These are phyloP conservation scores for Planococcus citri DNA, from an alignment of 1,140 invertebrate species.

Conservation along the genomic window DNA sequence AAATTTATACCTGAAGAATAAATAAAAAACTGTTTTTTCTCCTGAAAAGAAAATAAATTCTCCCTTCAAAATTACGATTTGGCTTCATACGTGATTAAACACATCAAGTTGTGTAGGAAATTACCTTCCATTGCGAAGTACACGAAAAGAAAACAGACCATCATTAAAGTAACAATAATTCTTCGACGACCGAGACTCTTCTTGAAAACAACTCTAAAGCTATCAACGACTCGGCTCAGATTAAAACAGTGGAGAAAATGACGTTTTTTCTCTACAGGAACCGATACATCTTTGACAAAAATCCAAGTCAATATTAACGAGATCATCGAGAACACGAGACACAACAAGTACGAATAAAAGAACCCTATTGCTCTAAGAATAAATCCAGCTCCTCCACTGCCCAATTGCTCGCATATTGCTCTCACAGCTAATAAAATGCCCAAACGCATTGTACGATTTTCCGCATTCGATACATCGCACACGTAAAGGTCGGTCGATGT, in stretches of 20 bases:
- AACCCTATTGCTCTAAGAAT: not conserved
- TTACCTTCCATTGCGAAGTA: not conserved
- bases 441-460: not conserved
- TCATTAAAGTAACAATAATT: not conserved
- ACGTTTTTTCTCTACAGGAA: not conserved
- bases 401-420: not conserved
- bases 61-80: not conserved
- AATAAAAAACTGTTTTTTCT: constrained; percentile 27
- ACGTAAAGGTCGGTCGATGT: no score
- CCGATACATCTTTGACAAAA: not conserved
- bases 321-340: not conserved
- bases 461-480: not conserved
- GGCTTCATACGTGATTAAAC: no score
- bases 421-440: not conserved
- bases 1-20: constrained; percentile 28
- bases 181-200: not conserved
- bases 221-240: not conserved
- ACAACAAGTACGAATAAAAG: not conserved
- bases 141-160: not conserved
- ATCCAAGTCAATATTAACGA: not conserved
- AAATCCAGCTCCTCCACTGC: not conserved
- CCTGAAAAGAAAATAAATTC: constrained; percentile 23
- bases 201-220: not conserved
- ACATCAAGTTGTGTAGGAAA: no score
- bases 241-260: not conserved